A percentile compares a stretch with the other conserved stretches of the same genome.
phyloP scores from a whole-genome alignment of 2,797 vertebrate genomes.

The Anguilla anguilla region DNA sequence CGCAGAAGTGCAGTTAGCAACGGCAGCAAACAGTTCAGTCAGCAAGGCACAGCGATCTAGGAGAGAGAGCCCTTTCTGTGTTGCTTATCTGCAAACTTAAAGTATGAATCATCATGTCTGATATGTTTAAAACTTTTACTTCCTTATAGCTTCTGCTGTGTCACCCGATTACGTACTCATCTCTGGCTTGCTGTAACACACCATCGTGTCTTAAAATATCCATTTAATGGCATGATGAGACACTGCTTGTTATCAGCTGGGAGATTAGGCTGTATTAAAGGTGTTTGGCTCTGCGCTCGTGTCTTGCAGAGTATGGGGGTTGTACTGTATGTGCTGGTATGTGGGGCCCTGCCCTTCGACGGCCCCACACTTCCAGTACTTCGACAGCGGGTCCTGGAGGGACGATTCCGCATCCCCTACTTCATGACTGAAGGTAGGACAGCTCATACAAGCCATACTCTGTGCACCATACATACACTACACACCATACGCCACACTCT shows the following conservation, averaged over 20 bases:
- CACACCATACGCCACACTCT: no score
- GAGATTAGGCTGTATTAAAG: background rate
- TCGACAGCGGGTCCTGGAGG: slow-evolving; percentile 93
- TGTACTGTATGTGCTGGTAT: slow-evolving; percentile 96
- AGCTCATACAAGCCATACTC: background rate
- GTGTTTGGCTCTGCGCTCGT: background rate
- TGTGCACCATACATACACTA: no score
- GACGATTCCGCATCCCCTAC: slow-evolving; percentile 97
- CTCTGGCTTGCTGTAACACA: background rate
- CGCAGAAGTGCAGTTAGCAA: background rate
- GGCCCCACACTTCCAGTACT: slow-evolving; percentile 94
- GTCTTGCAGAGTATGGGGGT: slow-evolving; percentile 92
- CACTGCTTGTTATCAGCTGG: background rate
- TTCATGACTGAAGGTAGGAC: slow-evolving; percentile 98
- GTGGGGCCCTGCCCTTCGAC: slow-evolving; percentile 94
- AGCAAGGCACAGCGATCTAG: background rate
- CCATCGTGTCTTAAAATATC: background rate
- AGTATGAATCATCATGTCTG: background rate
- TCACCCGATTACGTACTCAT: background rate
- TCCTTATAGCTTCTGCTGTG: background rate
- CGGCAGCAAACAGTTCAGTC: background rate
- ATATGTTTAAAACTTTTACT: background rate
- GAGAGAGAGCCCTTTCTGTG: background rate
- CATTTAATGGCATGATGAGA: background rate
- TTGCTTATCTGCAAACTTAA: background rate